Conservation (phyloP, 2,888 invertebrate species). For the Drosophila maculinotata region DNA sequence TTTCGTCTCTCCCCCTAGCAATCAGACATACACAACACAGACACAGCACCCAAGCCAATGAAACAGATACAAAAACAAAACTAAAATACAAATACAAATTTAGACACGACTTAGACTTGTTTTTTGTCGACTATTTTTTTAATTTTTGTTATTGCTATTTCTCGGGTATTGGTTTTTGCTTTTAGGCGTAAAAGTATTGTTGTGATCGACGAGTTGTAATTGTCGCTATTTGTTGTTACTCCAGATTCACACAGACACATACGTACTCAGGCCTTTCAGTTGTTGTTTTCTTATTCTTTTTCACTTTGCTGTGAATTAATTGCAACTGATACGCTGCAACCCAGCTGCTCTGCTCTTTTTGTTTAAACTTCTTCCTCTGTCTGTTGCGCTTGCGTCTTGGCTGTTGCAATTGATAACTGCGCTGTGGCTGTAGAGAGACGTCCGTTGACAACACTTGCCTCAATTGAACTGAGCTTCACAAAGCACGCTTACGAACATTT, state of each 20-base stretch:
- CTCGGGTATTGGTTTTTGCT: constrained; percentile 45
- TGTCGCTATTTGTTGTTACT: constrained; percentile 7
- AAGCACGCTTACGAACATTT: constrained; percentile 74
- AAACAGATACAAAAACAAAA: constrained; percentile 32
- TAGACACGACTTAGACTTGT: constrained; percentile 18
- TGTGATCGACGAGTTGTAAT: constrained; percentile 15
- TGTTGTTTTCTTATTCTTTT: constrained; percentile 20
- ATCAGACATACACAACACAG: constrained; percentile 17
- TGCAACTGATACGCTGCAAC: neutral
- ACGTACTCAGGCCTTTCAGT: constrained; percentile 1
- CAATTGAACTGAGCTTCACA: constrained; percentile 81
- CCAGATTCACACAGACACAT: constrained; percentile 9
- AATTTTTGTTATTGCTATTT: constrained; percentile 37
- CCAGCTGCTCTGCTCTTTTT: constrained; percentile 6
- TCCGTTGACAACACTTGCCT: constrained; percentile 75
- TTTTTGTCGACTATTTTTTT: constrained; percentile 12
- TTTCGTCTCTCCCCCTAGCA: constrained; percentile 5
- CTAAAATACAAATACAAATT: constrained; percentile 21
- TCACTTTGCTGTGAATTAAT: constrained; percentile 22
- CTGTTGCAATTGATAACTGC: constrained; percentile 27
- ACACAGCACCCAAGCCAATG: constrained; percentile 15
- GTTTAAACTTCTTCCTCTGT: neutral
- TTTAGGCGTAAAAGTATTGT: constrained; percentile 30
- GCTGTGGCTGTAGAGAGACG: constrained; percentile 45
- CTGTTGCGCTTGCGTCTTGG: constrained; percentile 36